phyloP scores from a whole-genome alignment of 2,113 vertebrate genomes.

The Nothobranchius kuhntae region DNA sequence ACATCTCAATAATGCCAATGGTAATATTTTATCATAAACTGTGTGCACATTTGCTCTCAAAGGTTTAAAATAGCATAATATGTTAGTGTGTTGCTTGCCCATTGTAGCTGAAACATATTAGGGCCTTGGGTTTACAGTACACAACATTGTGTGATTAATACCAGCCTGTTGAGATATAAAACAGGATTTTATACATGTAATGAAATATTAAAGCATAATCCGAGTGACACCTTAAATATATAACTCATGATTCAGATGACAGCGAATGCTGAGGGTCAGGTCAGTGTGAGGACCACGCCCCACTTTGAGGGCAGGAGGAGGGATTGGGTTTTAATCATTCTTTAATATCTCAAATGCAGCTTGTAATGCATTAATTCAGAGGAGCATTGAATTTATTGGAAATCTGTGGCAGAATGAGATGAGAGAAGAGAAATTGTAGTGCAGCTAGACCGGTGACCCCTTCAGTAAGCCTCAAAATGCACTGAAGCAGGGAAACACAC shows the following conservation, averaged over 20 bases:
- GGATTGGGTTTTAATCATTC: constrained; percentile 78
- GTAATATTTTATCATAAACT: no score
- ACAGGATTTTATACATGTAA: constrained; percentile 77
- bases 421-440: constrained; percentile 29
- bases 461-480: constrained; percentile 34
- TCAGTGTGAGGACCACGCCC: constrained; percentile 45
- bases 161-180: constrained; percentile 70
- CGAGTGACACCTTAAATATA: constrained; percentile 76
- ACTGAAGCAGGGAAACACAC: constrained; percentile 6
- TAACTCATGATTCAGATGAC: constrained; percentile 74
- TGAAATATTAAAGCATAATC: constrained; percentile 83
- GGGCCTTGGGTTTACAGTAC: constrained; percentile 60
- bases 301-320: constrained; percentile 48
- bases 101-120: no score
- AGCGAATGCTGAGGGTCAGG: constrained; percentile 73
- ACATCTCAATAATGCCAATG: no score
- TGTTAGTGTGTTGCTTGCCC: constrained; percentile 2
- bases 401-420: constrained; percentile 34
- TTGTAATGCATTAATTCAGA: constrained; percentile 81
- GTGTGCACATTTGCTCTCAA: no score
- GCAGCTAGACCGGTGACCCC: constrained; percentile 40
- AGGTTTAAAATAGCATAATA: no score
- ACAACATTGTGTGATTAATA: constrained; percentile 74
- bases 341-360: constrained; percentile 77
- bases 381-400: constrained; percentile 76